Conservation (phyloP, 2,797 vertebrate genomes). For the Amblyopsis hoosieri region DNA sequence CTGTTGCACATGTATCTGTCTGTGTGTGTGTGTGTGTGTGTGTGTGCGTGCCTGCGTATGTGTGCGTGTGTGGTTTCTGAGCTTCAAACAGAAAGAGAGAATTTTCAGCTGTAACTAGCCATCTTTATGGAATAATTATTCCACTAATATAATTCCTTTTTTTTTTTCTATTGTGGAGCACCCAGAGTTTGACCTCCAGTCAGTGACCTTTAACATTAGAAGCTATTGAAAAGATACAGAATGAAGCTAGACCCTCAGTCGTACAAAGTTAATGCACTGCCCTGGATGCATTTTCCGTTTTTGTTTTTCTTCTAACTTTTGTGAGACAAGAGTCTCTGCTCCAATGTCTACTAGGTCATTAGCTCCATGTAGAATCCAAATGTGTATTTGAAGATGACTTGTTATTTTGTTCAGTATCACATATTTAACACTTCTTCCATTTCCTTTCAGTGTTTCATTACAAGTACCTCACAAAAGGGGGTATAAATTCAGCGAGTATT, state of each 20-base stretch:
- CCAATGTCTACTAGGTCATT: neutral
- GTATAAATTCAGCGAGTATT: constrained; percentile 23
- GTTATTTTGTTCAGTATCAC: constrained; percentile 3
- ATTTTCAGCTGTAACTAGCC: constrained; percentile 78
- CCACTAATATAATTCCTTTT: constrained; percentile 43
- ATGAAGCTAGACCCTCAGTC: constrained; percentile 27
- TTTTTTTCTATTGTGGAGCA: constrained; percentile 64
- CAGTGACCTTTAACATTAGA: constrained; percentile 54
- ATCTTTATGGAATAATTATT: constrained; percentile 65
- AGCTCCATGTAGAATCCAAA: constrained; percentile 23
- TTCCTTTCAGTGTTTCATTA: constrained; percentile 42
- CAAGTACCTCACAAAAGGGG: constrained; percentile 30
- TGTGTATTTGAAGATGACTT: constrained; percentile 4
- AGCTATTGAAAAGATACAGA: constrained; percentile 25
- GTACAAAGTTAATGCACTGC: constrained; percentile 12
- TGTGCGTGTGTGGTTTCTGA: constrained; percentile 25
- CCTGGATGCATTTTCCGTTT: constrained; percentile 27
- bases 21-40: constrained; percentile 31
- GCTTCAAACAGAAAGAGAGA: constrained; percentile 64
- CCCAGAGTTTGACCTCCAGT: constrained; percentile 48
- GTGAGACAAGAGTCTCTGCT: no score
- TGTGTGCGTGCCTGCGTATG: constrained; percentile 14
- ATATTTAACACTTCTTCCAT: constrained; percentile 10
- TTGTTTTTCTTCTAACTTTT: constrained; percentile 3
- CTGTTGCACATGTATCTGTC: constrained; percentile 41